A percentile compares a stretch with the other conserved stretches of the same genome.
Conservation (phyloP, 2,888 invertebrate genomes). For the Lypha dubia region DNA sequence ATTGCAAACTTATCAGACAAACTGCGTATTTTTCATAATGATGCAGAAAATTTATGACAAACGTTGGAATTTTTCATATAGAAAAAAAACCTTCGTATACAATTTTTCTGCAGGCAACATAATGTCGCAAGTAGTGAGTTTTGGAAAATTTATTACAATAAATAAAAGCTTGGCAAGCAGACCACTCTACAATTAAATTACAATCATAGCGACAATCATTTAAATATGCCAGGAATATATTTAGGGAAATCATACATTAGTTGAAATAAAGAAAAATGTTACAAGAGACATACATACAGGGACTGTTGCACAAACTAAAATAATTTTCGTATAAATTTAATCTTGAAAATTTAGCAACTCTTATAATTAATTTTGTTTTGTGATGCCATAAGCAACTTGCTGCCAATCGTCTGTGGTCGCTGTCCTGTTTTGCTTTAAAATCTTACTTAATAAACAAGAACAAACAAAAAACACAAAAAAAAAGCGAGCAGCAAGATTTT, state of each 20-base stretch:
- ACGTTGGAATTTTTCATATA: slow-evolving; percentile 49
- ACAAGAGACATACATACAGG: too few relatives aligned
- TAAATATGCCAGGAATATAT: neutral
- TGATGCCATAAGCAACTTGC: too few relatives aligned
- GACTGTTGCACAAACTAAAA: too few relatives aligned
- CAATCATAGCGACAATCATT: neutral
- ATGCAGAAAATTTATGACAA: slow-evolving; percentile 77
- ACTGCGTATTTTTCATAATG: slow-evolving; percentile 70
- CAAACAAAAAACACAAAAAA: neutral
- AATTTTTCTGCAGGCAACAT: slow-evolving; percentile 23
- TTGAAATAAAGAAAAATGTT: too few relatives aligned
- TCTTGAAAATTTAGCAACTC: too few relatives aligned
- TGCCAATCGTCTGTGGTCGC: neutral
- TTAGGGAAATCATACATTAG: too few relatives aligned
- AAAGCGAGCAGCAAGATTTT: slow-evolving; percentile 38
- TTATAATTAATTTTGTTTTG: too few relatives aligned
- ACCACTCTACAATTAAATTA: neutral
- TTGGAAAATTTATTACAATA: slow-evolving; percentile 10
- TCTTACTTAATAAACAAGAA: too few relatives aligned
- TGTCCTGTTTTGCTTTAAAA: neutral
- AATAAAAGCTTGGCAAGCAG: neutral
- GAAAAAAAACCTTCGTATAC: slow-evolving; percentile 28
- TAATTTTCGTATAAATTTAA: too few relatives aligned
- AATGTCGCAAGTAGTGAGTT: slow-evolving; percentile 51
- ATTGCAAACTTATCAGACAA: neutral